Evolutionary conservation across 2,113 vertebrate genomes (phyloP), one percentile per base, ranked within the genome.

Genomic region (Colaptes auratus): DNA sequence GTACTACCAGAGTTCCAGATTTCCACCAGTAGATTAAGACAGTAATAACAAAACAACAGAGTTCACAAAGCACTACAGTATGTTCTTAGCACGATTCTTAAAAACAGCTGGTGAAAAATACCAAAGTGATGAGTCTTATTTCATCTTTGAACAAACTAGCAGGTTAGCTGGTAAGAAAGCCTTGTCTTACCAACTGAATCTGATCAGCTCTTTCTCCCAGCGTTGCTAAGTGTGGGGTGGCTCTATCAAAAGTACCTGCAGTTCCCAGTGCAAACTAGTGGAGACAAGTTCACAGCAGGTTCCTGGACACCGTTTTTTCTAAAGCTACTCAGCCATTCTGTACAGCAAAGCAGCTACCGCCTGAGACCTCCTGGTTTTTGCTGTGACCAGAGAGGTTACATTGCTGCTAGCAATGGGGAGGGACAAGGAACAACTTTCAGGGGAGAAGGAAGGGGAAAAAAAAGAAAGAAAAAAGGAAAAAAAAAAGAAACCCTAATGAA

Each of bases 51-150:
- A 71, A 33, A 69, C 27, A 44, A 93, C 52, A 74, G 48, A 52
- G 18, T 70, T 87, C 48, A 61, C 75, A 71, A 72, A 88, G 74
- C 36, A 82, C 44, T 87, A n/a, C 56, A 42, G 20, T 59, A 53
- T 50, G 18, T 90, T 97, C 61, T 96, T 84, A 87, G 65, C 15
- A 80, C 69, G 56, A 76, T 66, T 63, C 59, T 84, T 88, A 86
- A 7, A 84, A 75, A 93, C 11, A 95, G 64, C n/a, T 67, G n/a
- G 28, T 82, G 74, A 93, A 85, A 95, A 39, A 44, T 30, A 67
- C 59, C 66, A 42, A 65, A 86, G 58, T 1, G 4, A 71, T 52
- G 42, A 44, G 13, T 86, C 46, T 59, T 59, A 66, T 35, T 86
- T 81, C 19, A 31, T 60, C 33, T 74, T 76, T 3, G 7, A 50